These are phyloP conservation scores for Epistrophella euchroma DNA, from an alignment of 2,888 invertebrate genomes.

Conservation along the genomic window DNA sequence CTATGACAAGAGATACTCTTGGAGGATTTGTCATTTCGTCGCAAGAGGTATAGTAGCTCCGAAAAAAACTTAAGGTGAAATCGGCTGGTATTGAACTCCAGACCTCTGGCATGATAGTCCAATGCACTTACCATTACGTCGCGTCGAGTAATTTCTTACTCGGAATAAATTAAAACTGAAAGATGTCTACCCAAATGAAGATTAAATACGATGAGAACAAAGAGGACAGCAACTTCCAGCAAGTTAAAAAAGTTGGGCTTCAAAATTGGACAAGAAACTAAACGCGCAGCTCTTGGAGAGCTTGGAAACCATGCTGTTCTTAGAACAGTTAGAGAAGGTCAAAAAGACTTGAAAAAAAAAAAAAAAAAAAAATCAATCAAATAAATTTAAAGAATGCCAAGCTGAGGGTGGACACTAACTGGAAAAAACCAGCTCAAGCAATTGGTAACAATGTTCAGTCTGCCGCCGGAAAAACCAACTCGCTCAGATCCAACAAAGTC, in stretches of 20 bases:
- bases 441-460: conserved; percentile 52
- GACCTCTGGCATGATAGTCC: too few relatives aligned
- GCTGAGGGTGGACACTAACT: conserved; percentile 82
- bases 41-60: too few relatives aligned
- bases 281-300: conserved; percentile 85
- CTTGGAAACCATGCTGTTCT: conserved; percentile 84
- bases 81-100: too few relatives aligned
- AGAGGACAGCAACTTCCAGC: conserved; percentile 78
- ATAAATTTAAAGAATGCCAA: conserved; percentile 81
- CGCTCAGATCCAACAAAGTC: conserved; percentile 62
- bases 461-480: conserved; percentile 39
- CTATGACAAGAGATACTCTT: too few relatives aligned
- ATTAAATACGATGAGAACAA: conserved; percentile 78
- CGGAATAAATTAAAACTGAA: conserved; percentile 27
- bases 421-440: conserved; percentile 80
- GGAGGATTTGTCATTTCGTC: too few relatives aligned
- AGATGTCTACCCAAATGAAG: conserved; percentile 64
- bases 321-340: conserved; percentile 79
- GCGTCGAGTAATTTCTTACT: too few relatives aligned
- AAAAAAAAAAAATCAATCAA: conserved; percentile 78
- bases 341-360: conserved; percentile 81
- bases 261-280: conserved; percentile 78
- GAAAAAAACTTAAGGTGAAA: too few relatives aligned
- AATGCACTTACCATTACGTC: too few relatives aligned
- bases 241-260: conserved; percentile 80